Base-by-base conservation (phyloP, 2,113 vertebrate genomes). In the Perognathus longimembris region DNA sequence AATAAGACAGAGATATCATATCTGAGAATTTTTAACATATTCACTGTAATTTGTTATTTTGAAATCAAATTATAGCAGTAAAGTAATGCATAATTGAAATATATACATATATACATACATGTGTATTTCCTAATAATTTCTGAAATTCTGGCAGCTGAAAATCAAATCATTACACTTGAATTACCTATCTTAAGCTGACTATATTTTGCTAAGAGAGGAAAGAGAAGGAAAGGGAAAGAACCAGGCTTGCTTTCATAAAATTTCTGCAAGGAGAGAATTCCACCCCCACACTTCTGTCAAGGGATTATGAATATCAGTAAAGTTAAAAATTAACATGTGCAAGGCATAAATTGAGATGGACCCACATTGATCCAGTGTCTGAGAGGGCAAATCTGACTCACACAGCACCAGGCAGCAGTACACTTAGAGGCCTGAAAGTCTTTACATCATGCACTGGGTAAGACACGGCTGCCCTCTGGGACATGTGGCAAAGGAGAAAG, bases 311-410 rank as follows among this genome's bases (percentile, higher is more conserved):
- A 32, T 93, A 36, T 20, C 92, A 84, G 54, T 36, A 59, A 92
- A 94, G 87, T 54, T 93, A 87, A 71, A 90, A 93, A 95, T 93
- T 73, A 96, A 95, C 54, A 38, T 67, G 81, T 74, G 73, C 26
- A 61, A 85, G 71, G 17, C 21, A 50, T 5, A 30, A 74, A 94
- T 54, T 80, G 70, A 94, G 54, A 92, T 2, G 2, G 89, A 32
- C 28, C 34, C 57, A 26, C 0, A 94, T 90, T n/a, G 88, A 91
- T 66, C 91, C 67, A 17, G 26, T 7, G 63, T 34, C 73, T 40
- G 45, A 14, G 40, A 70, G 92, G 10, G 24, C 86, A 34, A 61
- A 73, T 11, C 71, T 32, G 94, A 57, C 11, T 83, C 83, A 85
- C 26, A 59, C 81, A 92, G 20, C 83, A 64, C 18, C n/a, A 7